A percentile compares a stretch with the other conserved stretches of the same genome.
Conservation (phyloP, 2,113 vertebrate species). For the Oryzias woworae region DNA sequence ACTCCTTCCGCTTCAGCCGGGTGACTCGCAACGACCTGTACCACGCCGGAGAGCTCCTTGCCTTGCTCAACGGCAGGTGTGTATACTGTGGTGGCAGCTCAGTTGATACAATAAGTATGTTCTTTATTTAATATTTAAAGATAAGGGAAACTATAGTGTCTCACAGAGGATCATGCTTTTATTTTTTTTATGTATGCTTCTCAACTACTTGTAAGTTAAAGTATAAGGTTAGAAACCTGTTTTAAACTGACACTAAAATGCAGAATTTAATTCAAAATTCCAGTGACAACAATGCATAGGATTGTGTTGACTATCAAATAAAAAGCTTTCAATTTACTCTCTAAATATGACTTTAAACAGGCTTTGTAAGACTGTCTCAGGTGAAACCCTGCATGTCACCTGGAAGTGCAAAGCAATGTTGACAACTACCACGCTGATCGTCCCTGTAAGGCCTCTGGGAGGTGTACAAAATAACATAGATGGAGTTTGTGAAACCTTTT, state of each 20-base stretch:
- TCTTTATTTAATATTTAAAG: too few relatives aligned
- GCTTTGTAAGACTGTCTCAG: neutral
- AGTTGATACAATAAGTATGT: too few relatives aligned
- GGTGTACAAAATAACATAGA: slow-evolving; percentile 19
- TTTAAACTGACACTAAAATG: too few relatives aligned
- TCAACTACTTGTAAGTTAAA: too few relatives aligned
- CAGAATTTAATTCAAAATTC: too few relatives aligned
- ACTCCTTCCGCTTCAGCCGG: slow-evolving; percentile 94
- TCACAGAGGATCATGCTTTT: too few relatives aligned
- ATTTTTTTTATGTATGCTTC: too few relatives aligned
- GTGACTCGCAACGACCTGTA: slow-evolving; percentile 99
- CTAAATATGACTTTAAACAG: neutral
- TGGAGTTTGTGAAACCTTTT: slow-evolving; percentile 50
- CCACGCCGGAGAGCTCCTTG: slow-evolving; percentile 95
- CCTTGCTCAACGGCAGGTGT: slow-evolving; percentile 96
- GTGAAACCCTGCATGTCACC: slow-evolving; percentile 20
- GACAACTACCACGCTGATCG: slow-evolving; percentile 32
- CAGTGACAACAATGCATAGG: too few relatives aligned
- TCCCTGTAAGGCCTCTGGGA: slow-evolving; percentile 20
- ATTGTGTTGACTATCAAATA: too few relatives aligned
- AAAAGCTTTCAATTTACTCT: neutral
- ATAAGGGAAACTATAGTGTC: too few relatives aligned
- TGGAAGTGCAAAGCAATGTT: slow-evolving; percentile 41
- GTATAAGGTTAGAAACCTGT: too few relatives aligned
- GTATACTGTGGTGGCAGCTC: slow-evolving; percentile 36